Percentiles rank a stretch among this genome's conserved stretches.
These are phyloP conservation scores for Alentia gelatinosa DNA, from an alignment of 2,888 invertebrate genomes.

Conservation along the genomic window DNA sequence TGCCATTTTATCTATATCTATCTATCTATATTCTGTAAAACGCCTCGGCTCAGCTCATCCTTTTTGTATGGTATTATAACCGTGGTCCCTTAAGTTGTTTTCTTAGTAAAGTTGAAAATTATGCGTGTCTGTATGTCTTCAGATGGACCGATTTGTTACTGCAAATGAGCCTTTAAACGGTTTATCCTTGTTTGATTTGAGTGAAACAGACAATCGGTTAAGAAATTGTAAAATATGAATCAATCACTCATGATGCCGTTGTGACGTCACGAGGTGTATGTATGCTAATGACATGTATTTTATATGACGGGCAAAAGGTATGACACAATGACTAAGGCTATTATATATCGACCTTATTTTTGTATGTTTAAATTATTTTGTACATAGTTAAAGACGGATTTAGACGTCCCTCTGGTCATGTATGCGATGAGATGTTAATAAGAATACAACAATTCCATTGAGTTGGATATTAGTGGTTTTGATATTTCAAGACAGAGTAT, in stretches of 20 bases:
- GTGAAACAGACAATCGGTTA: background rate
- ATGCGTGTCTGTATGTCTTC: background rate
- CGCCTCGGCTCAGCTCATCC: background rate
- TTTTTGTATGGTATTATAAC: background rate
- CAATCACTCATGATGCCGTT: background rate
- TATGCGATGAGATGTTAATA: background rate
- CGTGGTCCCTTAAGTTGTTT: background rate
- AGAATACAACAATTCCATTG: background rate
- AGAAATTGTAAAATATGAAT: background rate
- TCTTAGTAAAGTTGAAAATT: background rate
- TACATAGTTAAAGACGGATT: conserved; percentile 1
- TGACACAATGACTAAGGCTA: background rate
- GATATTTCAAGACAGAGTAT: background rate
- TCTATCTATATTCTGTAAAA: background rate
- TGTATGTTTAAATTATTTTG: conserved; percentile 22
- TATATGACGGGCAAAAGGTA: background rate
- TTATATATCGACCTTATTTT: conserved; percentile 15
- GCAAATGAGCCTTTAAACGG: background rate
- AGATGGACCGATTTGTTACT: background rate
- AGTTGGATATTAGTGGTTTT: background rate
- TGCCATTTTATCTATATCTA: background rate
- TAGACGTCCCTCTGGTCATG: background rate
- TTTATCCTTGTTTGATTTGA: background rate
- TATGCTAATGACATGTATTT: background rate
- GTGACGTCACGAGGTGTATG: background rate